Conservation (phyloP, 2,888 invertebrate species). For the Sipha maydis region DNA sequence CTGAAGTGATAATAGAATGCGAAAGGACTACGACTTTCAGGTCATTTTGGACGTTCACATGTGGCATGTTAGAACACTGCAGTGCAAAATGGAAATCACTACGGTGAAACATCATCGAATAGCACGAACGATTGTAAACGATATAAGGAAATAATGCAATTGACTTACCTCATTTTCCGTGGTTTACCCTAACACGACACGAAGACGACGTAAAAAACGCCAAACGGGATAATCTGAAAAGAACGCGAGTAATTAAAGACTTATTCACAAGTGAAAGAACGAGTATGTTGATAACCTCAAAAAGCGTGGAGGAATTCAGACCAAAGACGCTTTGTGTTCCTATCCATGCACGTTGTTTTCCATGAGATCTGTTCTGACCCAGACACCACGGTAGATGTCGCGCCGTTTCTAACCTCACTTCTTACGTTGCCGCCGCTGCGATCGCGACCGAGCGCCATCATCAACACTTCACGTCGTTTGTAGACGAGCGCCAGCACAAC, state of each 20-base stretch:
- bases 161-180: conserved; percentile 45
- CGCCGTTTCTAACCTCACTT: conserved; percentile 26
- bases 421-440: not conserved
- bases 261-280: not conserved
- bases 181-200: conserved; percentile 7
- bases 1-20: not conserved
- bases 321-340: not conserved
- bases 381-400: not conserved
- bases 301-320: not conserved
- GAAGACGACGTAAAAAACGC: not conserved
- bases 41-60: not conserved
- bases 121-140: too few species aligned
- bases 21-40: too few species aligned
- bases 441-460: not conserved
- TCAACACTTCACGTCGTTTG: conserved; percentile 4
- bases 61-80: not conserved
- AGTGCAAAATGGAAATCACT: too few species aligned
- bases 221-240: conserved; percentile 3
- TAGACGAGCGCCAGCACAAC: not conserved
- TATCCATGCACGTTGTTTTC: not conserved
- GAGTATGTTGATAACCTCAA: conserved; percentile 56
- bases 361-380: not conserved
- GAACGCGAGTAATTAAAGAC: not conserved
- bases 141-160: not conserved
- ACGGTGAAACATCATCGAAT: not conserved